phyloP scores from a whole-genome alignment of 2,113 vertebrate species.

The Capreolus pygargus region DNA sequence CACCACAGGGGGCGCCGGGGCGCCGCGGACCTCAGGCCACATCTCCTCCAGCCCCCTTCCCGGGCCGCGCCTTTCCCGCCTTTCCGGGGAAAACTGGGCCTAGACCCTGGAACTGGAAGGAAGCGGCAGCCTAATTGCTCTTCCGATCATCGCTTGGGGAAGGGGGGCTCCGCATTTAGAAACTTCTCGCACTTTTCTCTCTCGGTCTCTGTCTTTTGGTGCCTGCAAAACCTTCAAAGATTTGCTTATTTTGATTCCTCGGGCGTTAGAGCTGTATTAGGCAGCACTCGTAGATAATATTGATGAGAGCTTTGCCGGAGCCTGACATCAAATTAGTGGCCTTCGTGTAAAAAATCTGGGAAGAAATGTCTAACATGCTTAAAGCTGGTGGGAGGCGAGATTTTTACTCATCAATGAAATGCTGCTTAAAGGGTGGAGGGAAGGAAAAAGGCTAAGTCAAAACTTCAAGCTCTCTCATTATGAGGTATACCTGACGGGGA shows the following conservation, averaged over 20 bases:
- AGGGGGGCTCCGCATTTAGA: conserved; percentile 18
- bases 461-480: conserved; percentile 85
- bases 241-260: conserved; percentile 70
- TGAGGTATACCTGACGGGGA: conserved; percentile 90
- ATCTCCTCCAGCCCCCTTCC: not conserved
- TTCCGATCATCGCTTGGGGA: not conserved
- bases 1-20: conserved; percentile 64
- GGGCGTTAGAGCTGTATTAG: conserved; percentile 72
- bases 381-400: conserved; percentile 83
- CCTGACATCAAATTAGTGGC: conserved; percentile 89
- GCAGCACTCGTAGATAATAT: conserved; percentile 85
- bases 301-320: conserved; percentile 86
- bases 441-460: conserved; percentile 76
- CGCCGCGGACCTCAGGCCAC: not conserved
- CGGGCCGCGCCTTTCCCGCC: not conserved
- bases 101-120: not conserved
- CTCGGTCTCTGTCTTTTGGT: conserved; percentile 45
- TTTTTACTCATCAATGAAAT: conserved; percentile 78
- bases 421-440: conserved; percentile 78
- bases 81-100: not conserved
- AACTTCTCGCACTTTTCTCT: conserved; percentile 53
- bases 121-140: conserved; percentile 26
- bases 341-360: conserved; percentile 82
- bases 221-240: conserved; percentile 68
- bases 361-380: conserved; percentile 84